phyloP scores from a whole-genome alignment of 2,888 invertebrate genomes.

The Deilephila elpenor region DNA sequence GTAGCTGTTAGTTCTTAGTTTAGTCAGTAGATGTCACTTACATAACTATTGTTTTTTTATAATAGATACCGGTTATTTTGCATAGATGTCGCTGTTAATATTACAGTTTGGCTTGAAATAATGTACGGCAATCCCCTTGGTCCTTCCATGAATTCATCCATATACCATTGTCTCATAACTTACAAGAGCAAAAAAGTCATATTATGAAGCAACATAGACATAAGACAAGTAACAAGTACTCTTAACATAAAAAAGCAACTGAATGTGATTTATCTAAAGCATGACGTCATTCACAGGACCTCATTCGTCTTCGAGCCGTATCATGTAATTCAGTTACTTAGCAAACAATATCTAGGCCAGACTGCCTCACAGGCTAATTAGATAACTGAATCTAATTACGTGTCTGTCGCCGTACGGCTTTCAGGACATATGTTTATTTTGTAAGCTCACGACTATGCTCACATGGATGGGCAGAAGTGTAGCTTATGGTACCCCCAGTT shows the following conservation, averaged over 20 bases:
- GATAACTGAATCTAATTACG: constrained; percentile 37
- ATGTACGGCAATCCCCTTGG: too few relatives aligned
- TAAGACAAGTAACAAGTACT: not conserved
- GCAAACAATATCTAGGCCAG: constrained; percentile 40
- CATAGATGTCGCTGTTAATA: not conserved
- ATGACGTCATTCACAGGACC: constrained; percentile 9
- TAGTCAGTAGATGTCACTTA: not conserved
- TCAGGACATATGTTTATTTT: not conserved
- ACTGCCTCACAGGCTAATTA: constrained; percentile 31
- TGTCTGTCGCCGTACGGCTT: constrained; percentile 29
- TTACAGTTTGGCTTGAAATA: not conserved
- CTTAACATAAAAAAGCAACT: not conserved
- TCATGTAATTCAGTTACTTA: constrained; percentile 45
- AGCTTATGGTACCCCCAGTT: too few relatives aligned
- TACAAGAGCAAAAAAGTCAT: too few relatives aligned
- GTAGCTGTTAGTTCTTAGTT: not conserved
- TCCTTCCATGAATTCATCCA: not conserved
- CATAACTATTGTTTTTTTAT: not conserved
- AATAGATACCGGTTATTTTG: not conserved
- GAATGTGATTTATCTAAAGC: constrained; percentile 17
- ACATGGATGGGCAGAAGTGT: not conserved
- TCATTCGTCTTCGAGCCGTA: constrained; percentile 37
- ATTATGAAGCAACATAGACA: not conserved
- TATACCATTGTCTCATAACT: not conserved
- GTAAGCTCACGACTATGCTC: not conserved